A percentile compares a stretch with the other conserved stretches of the same genome.
phyloP scores from a whole-genome alignment of 2,888 invertebrate species.

The Neoascia interrupta region DNA sequence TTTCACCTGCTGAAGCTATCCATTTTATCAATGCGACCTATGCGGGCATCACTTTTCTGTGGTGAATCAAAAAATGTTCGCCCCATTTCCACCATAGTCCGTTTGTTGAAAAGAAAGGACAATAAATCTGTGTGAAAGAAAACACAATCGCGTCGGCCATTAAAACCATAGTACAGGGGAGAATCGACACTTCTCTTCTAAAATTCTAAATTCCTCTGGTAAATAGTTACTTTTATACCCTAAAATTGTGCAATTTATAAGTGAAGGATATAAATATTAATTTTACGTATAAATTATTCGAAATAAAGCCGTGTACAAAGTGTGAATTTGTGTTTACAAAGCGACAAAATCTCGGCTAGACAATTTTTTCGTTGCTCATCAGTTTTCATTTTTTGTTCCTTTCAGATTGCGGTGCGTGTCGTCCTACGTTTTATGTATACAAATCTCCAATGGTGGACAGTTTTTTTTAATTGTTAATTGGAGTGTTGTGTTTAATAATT shows the following conservation, averaged over 20 bases:
- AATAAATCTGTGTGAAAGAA: conserved; percentile 36
- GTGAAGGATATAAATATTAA: too few species aligned
- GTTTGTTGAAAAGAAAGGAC: background rate
- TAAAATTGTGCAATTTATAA: too few species aligned
- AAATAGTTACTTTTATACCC: conserved; percentile 39
- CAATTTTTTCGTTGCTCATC: conserved; percentile 18
- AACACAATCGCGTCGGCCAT: conserved; percentile 66
- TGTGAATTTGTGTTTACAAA: conserved; percentile 59
- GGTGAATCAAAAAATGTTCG: too few species aligned
- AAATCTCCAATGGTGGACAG: conserved; percentile 7
- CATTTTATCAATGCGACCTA: too few species aligned
- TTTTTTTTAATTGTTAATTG: conserved; percentile 31
- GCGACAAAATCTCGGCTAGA: conserved; percentile 34
- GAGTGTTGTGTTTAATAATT: conserved; percentile 33
- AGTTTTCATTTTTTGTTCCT: conserved; percentile 38
- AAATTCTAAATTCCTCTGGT: conserved; percentile 41
- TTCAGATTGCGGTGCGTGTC: conserved; percentile 54
- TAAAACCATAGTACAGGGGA: conserved; percentile 39
- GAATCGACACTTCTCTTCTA: conserved; percentile 44
- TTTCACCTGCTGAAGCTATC: too few species aligned
- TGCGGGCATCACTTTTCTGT: too few species aligned
- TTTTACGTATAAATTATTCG: too few species aligned
- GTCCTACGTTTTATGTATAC: conserved; percentile 24
- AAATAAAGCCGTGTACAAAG: background rate
- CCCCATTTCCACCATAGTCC: too few species aligned